Evolutionary conservation across 2,113 vertebrate species (phyloP).

Genomic region (Tapirus terrestris): DNA sequence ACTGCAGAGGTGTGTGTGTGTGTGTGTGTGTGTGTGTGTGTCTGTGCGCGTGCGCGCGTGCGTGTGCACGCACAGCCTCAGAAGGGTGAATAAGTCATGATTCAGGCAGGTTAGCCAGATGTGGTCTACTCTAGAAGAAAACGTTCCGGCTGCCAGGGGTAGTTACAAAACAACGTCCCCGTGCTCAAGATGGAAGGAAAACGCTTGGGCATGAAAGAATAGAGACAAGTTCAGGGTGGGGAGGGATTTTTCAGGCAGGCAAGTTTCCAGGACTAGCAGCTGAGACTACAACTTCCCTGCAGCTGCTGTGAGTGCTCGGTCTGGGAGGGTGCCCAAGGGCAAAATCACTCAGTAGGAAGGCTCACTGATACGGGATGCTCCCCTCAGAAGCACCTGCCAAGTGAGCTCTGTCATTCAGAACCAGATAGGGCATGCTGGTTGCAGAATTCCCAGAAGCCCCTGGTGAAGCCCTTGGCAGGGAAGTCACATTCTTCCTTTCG

Average conservation of each 20-base stretch:
- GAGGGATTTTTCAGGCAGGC: neutral
- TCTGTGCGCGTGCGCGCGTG: neutral
- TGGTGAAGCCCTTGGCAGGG: neutral
- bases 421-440: neutral
- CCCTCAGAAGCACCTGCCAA: neutral
- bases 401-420: neutral
- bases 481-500: neutral
- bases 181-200: neutral
- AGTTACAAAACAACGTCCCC: neutral
- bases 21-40: rapidly evolving
- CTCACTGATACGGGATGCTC: neutral
- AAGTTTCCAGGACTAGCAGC: neutral
- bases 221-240: neutral
- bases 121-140: neutral
- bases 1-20: neutral
- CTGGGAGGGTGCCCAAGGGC: neutral
- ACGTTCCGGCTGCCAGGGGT: neutral
- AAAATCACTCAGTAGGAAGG: neutral
- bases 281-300: neutral
- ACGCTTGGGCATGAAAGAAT: neutral
- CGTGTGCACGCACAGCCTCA: neutral
- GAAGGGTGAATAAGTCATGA: neutral
- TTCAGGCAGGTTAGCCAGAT: neutral
- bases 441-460: neutral
- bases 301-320: neutral